Base-by-base conservation (phyloP, 2,113 vertebrate genomes). In the Orthonyx spaldingii region DNA sequence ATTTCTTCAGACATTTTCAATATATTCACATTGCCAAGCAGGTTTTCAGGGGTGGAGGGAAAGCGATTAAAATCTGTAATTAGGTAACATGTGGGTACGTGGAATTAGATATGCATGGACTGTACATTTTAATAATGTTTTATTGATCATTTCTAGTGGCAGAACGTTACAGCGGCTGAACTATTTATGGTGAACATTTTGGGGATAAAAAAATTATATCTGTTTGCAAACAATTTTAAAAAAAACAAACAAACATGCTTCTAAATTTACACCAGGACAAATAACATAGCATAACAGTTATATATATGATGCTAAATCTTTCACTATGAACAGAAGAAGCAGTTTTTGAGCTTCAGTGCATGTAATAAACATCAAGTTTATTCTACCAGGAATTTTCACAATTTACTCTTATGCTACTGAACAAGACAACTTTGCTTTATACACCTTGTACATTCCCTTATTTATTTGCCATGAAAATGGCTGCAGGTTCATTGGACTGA, bases 51-150 rank as follows among this genome's bases (percentile, higher is more conserved):
- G 90, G 92, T 89, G 90, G 81, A 86, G 71, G 61, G 84, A 90
- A 96, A 94, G 61, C 28, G 86, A 96, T 97, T 97, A 96, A 96
- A 96, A 97, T 94, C 87, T 88, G 52, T 97, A 96, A 96, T 95
- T 96, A 97, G 87, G 84, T 96, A 95, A 94, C 83, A 94, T 95
- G 89, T 93, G 79, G 97, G 91, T 96, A 94, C 81, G 69, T 74
- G 86, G 81, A 96, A 95, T 97, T 96, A 95, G 83, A 88, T 96
- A 96, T 87, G 84, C 92, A 96, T 94, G 96, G 87, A 89, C 80
- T 93, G 82, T 93, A 95, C 64, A 93, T 97, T 97, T 97, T 97
- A 95, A 96, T 97, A 96, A 97, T 41, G 4, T 90, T 87, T 74
- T 90, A 97, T 96, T 66, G 89, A 93, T 98, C 81, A 91, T 94